Evolutionary conservation across 2,888 invertebrate genomes (phyloP).

Genomic region (Limnephilus rhombicus): DNA sequence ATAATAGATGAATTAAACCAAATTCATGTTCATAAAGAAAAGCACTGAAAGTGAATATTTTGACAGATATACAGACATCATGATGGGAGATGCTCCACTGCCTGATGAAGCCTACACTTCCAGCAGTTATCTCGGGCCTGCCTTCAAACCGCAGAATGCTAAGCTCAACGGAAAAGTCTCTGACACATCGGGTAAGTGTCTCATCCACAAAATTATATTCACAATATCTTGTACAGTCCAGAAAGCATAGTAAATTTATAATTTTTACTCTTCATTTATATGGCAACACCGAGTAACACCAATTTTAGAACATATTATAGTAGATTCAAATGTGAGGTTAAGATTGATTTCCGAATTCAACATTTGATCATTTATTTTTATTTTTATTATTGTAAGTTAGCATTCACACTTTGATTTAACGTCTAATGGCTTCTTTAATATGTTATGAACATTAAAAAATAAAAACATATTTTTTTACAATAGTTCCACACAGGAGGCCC

Average conservation of each 20-base stretch:
- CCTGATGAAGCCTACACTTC: conserved; percentile 79
- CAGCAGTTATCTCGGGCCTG: conserved; percentile 76
- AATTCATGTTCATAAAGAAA: neutral
- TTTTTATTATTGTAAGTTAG: too few relatives aligned
- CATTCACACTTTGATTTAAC: too few relatives aligned
- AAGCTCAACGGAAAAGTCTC: conserved; percentile 72
- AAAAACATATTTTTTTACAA: too few relatives aligned
- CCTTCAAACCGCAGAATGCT: conserved; percentile 77
- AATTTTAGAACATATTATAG: too few relatives aligned
- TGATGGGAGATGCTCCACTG: conserved; percentile 76
- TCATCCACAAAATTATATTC: neutral
- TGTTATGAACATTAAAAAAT: too few relatives aligned
- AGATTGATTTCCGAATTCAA: too few relatives aligned
- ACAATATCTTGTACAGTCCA: neutral
- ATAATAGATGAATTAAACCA: neutral
- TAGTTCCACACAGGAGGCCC: too few relatives aligned
- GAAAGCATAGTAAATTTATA: neutral
- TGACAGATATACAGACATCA: conserved; percentile 71
- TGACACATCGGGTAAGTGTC: conserved; percentile 67
- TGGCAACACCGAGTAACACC: too few relatives aligned
- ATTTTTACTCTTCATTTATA: too few relatives aligned
- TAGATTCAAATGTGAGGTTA: too few relatives aligned
- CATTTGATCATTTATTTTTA: too few relatives aligned
- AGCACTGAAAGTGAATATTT: neutral
- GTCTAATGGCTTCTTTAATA: too few relatives aligned